Conservation (phyloP, 2,888 invertebrate species). For the Capitulum mitella region DNA sequence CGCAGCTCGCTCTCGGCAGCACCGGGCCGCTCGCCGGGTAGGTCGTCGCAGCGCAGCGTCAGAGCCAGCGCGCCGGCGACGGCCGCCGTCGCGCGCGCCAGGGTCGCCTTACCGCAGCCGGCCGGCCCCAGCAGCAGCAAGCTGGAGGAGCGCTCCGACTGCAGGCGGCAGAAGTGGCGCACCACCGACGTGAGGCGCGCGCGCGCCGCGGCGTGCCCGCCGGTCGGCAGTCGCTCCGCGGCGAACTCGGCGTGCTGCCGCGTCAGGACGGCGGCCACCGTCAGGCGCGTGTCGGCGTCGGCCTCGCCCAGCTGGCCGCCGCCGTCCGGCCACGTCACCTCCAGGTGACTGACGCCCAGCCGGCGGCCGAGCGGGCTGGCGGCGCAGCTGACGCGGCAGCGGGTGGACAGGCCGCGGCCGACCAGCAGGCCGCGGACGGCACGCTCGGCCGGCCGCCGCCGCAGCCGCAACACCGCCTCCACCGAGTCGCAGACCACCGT, state of each 20-base stretch:
- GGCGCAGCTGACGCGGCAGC: conserved; percentile 1
- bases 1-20: conserved; percentile 6
- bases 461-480: background rate
- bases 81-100: conserved; percentile 4
- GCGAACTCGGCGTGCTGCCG: conserved; percentile 1
- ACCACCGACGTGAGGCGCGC: background rate
- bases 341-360: background rate
- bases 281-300: background rate
- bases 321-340: background rate
- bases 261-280: background rate
- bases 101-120: conserved; percentile 13
- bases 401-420: background rate
- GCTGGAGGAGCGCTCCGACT: background rate
- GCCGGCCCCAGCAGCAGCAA: conserved; percentile 5
- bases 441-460: background rate
- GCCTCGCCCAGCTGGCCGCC: background rate
- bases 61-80: background rate
- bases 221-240: background rate
- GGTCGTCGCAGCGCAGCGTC: conserved; percentile 1
- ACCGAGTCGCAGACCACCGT: background rate
- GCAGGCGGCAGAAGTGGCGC: background rate
- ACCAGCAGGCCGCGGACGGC: background rate
- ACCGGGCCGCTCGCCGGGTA: background rate
- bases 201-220: background rate
- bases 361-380: background rate